phyloP scores from a whole-genome alignment of 2,797 vertebrate genomes.

The Anomalospiza imberbis region DNA sequence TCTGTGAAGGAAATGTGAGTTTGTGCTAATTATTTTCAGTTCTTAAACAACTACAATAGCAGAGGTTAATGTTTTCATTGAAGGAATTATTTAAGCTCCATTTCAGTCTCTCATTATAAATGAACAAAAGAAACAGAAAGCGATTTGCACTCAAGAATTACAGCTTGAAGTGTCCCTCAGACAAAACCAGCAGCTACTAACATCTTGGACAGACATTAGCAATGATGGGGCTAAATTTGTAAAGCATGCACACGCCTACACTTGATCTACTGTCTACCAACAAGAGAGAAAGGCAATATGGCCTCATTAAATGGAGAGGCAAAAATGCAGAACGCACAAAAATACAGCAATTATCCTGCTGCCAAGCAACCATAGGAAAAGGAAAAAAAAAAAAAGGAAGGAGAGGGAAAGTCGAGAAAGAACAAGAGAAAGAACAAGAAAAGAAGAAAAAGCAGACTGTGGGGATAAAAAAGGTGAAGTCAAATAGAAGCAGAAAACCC shows the following conservation, averaged over 20 bases:
- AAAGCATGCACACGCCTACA: constrained; percentile 76
- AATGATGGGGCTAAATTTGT: constrained; percentile 67
- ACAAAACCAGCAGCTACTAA: constrained; percentile 65
- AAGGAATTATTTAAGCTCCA: constrained; percentile 78
- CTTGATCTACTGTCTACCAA: constrained; percentile 72
- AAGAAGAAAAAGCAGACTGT: constrained; percentile 58
- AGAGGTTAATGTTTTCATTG: constrained; percentile 72
- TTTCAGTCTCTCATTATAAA: constrained; percentile 72
- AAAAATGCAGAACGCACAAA: constrained; percentile 57
- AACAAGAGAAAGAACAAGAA: background rate
- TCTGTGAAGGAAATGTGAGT: constrained; percentile 69
- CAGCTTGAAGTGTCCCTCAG: constrained; percentile 72
- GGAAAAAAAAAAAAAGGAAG: background rate
- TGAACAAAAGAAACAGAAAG: constrained; percentile 75
- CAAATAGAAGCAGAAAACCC: constrained; percentile 64
- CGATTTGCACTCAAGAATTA: constrained; percentile 74
- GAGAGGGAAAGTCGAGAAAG: background rate
- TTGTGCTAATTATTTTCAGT: constrained; percentile 75
- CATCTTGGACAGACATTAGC: constrained; percentile 57
- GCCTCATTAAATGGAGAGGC: constrained; percentile 54
- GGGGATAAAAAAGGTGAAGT: constrained; percentile 61
- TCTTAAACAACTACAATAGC: constrained; percentile 72
- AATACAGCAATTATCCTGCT: constrained; percentile 52
- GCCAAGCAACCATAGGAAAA: constrained; percentile 69
- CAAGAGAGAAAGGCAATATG: constrained; percentile 60